Percentiles rank a stretch among this genome's conserved stretches.
Conservation (phyloP, 1,140 invertebrate genomes). For the Dendrolimus kikuchii region DNA sequence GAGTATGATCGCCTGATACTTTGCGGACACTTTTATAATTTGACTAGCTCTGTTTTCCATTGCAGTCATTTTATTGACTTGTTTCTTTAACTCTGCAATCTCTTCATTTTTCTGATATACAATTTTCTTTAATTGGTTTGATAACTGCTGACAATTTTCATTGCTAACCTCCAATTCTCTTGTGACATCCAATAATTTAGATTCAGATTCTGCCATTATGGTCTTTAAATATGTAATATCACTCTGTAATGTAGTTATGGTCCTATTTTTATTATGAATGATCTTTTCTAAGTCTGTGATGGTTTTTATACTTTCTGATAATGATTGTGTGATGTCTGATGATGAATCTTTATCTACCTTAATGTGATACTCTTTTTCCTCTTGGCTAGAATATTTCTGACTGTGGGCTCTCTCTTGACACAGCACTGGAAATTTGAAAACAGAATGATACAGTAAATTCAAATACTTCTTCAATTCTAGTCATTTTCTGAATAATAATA, state of each 20-base stretch:
- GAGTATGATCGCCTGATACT: conserved; percentile 60
- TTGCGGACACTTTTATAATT: conserved; percentile 61
- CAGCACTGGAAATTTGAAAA: conserved; percentile 27
- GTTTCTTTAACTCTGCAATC: conserved; percentile 53
- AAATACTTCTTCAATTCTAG: too few species aligned
- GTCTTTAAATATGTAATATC: conserved; percentile 54
- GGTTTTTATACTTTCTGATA: conserved; percentile 47
- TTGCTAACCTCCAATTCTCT: conserved; percentile 51
- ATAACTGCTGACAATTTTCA: conserved; percentile 55
- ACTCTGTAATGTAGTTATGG: conserved; percentile 47
- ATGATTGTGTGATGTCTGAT: conserved; percentile 41
- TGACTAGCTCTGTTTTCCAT: conserved; percentile 52
- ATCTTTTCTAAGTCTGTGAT: conserved; percentile 60
- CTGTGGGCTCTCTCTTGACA: conserved; percentile 25
- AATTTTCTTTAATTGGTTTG: conserved; percentile 56
- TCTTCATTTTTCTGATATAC: conserved; percentile 62
- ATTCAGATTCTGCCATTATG: conserved; percentile 51
- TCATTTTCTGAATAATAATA: too few species aligned
- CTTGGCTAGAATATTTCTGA: conserved; percentile 22
- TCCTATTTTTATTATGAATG: conserved; percentile 49
- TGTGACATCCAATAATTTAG: conserved; percentile 43
- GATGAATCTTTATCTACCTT: conserved; percentile 47
- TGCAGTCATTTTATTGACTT: conserved; percentile 52
- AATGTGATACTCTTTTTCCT: conserved; percentile 27
- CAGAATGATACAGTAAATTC: too few species aligned